A percentile compares a stretch with the other conserved stretches of the same genome.
Evolutionary conservation across 2,888 invertebrate species (phyloP).

Genomic region (Drosophila subquinaria): DNA sequence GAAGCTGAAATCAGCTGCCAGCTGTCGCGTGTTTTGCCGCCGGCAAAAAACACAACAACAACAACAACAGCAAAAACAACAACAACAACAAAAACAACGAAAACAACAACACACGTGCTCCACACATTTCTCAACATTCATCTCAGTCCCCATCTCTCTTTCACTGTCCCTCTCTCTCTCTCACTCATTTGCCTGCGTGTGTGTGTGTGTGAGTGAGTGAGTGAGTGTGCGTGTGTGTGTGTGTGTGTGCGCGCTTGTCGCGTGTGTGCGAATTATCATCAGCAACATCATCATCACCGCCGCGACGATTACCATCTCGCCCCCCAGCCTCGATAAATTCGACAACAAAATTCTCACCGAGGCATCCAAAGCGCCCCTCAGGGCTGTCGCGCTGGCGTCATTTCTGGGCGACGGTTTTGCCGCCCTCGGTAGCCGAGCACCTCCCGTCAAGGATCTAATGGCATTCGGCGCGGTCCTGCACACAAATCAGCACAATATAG

Average conservation of each 20-base stretch:
- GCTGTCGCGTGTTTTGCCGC: conserved; percentile 69
- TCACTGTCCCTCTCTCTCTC: conserved; percentile 4
- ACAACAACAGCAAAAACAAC: conserved; percentile 15
- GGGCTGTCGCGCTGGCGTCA: conserved; percentile 87
- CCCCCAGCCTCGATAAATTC: conserved; percentile 69
- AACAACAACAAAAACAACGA: conserved; percentile 15
- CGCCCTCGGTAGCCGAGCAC: conserved; percentile 86
- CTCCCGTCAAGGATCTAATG: conserved; percentile 86
- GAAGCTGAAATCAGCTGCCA: conserved; percentile 39
- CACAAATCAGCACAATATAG: conserved; percentile 86
- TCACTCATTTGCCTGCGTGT: background rate
- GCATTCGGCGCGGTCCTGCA: conserved; percentile 86
- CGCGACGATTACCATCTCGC: conserved; percentile 48
- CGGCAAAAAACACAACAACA: conserved; percentile 48
- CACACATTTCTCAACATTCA: conserved; percentile 26
- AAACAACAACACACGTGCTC: conserved; percentile 63
- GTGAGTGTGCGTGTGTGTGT: conserved; percentile 16
- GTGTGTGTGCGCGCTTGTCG: conserved; percentile 13
- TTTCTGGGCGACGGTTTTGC: conserved; percentile 86
- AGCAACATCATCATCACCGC: conserved; percentile 17
- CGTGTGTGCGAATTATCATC: conserved; percentile 29
- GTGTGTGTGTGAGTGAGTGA: conserved; percentile 9
- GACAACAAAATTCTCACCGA: conserved; percentile 86
- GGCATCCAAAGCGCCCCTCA: conserved; percentile 86
- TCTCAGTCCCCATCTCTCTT: background rate